phyloP scores from a whole-genome alignment of 2,797 vertebrate genomes.

The Fistularia commersonii region DNA sequence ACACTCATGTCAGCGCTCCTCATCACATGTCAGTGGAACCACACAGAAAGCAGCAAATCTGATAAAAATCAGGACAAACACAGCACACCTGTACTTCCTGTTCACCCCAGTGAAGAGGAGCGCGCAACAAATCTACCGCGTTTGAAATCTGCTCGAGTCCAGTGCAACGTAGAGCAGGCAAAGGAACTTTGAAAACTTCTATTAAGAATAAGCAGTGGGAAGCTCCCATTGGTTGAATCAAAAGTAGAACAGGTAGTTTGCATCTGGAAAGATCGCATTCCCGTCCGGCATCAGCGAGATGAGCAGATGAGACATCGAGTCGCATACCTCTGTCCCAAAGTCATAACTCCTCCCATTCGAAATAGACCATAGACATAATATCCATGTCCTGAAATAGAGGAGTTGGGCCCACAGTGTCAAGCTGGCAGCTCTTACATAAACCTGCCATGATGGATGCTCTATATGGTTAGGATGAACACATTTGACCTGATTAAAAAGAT shows the following conservation, averaged over 20 bases:
- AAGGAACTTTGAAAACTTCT: background rate
- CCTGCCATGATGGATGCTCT: slow-evolving; percentile 12
- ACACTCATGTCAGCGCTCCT: slow-evolving; percentile 6
- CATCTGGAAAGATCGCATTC: background rate
- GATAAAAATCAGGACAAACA: slow-evolving; percentile 4
- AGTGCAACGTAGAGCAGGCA: no score
- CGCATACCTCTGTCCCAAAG: slow-evolving; percentile 19
- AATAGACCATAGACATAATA: slow-evolving; percentile 32
- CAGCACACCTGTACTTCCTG: no score
- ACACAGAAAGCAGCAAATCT: slow-evolving; percentile 30
- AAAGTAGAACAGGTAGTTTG: background rate
- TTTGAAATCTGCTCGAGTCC: no score
- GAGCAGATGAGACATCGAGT: slow-evolving; percentile 12
- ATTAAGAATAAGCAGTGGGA: background rate
- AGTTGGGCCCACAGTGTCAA: slow-evolving; percentile 11
- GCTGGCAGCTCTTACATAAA: slow-evolving; percentile 27
- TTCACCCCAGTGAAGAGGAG: no score
- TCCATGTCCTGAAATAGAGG: slow-evolving; percentile 38
- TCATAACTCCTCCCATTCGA: slow-evolving; percentile 26
- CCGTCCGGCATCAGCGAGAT: slow-evolving; percentile 32
- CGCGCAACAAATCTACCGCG: no score
- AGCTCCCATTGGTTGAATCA: background rate
- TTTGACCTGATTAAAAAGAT: slow-evolving; percentile 4
- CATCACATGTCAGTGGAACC: slow-evolving; percentile 14
- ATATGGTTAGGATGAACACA: slow-evolving; percentile 5